A percentile compares a stretch with the other conserved stretches of the same genome.
Evolutionary conservation across 2,888 invertebrate species (phyloP).

Genomic region (Incurvaria masculella): DNA sequence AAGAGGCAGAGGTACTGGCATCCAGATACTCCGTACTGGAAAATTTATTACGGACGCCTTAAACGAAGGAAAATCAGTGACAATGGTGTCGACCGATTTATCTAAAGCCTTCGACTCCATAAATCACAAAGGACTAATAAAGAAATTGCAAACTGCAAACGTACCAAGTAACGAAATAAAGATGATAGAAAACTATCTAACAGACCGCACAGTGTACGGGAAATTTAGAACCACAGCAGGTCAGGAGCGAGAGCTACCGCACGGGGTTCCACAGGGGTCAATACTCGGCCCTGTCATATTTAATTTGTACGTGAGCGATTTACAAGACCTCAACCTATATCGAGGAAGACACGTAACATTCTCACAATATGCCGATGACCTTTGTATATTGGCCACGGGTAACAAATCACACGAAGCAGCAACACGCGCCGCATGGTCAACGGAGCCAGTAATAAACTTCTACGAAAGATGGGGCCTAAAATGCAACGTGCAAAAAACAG

Average conservation of each 20-base stretch:
- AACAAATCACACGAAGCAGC: neutral
- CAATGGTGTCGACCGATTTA: neutral
- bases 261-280: slow-evolving; percentile 3
- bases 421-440: neutral
- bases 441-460: neutral
- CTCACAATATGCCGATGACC: slow-evolving; percentile 1
- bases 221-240: neutral
- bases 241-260: neutral
- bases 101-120: slow-evolving; percentile 3
- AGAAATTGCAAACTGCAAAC: neutral
- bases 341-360: neutral
- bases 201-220: neutral
- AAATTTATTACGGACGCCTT: neutral
- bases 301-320: slow-evolving; percentile 1
- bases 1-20: neutral
- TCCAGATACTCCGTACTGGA: neutral
- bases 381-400: neutral
- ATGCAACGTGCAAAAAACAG: too few relatives aligned
- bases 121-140: neutral
- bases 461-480: neutral
- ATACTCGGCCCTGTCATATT: slow-evolving; percentile 2
- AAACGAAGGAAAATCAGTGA: neutral
- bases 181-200: slow-evolving; percentile 1
- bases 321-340: neutral
- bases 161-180: slow-evolving; percentile 1